A percentile compares a stretch with the other conserved stretches of the same genome.
Conservation (phyloP, 2,888 invertebrate genomes). For the Rhorus exstirpatorius region DNA sequence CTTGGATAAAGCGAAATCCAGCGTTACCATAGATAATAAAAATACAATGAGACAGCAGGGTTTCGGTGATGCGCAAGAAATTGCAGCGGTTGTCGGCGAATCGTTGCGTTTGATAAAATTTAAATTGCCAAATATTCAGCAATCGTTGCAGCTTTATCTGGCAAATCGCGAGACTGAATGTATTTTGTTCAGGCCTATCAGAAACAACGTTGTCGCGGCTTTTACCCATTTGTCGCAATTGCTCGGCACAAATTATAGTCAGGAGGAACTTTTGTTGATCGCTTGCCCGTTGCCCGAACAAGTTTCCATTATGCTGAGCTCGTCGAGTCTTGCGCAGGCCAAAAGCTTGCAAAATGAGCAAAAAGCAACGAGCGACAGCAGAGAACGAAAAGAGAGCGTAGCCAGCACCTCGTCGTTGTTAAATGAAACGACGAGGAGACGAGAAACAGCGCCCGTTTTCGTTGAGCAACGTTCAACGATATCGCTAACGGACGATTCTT, state of each 20-base stretch:
- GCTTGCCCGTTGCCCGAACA: conserved; percentile 98
- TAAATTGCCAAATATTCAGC: conserved; percentile 92
- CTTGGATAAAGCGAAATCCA: conserved; percentile 89
- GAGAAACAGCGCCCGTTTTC: too few relatives aligned
- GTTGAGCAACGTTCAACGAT: not conserved
- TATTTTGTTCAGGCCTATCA: conserved; percentile 97
- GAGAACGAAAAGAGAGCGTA: conserved; percentile 40
- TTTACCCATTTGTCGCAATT: conserved; percentile 95
- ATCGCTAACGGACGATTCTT: conserved; percentile 42
- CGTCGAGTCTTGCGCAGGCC: conserved; percentile 88
- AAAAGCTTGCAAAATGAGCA: conserved; percentile 63
- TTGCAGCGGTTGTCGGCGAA: conserved; percentile 92
- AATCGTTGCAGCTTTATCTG: conserved; percentile 97
- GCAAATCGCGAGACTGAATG: conserved; percentile 99
- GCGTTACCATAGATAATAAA: conserved; percentile 63
- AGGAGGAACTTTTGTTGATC: conserved; percentile 94
- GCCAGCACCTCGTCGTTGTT: conserved; percentile 3
- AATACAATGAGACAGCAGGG: conserved; percentile 86
- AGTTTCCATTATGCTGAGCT: conserved; percentile 94
- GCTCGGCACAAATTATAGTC: conserved; percentile 91
- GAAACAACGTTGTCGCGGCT: conserved; percentile 95
- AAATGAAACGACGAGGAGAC: conserved; percentile 4
- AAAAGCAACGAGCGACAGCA: conserved; percentile 25
- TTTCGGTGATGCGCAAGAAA: conserved; percentile 91
- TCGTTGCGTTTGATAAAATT: conserved; percentile 93